Conservation (phyloP, 2,888 invertebrate genomes). For the Acanthosepion lycidas region DNA sequence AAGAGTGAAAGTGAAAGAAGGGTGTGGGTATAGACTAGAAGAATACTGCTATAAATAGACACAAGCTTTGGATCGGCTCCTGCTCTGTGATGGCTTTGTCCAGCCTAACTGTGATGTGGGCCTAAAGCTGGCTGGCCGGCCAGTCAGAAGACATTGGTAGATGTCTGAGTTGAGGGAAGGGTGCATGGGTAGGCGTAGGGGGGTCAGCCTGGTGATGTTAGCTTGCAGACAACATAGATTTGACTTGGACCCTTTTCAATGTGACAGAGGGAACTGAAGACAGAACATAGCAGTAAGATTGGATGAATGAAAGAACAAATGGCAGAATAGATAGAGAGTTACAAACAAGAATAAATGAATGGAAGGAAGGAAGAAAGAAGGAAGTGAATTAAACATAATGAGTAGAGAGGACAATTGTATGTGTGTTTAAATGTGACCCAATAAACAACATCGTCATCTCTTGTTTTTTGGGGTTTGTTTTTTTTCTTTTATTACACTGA, state of each 20-base stretch:
- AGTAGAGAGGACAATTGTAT: background rate
- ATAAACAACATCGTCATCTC: background rate
- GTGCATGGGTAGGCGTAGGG: background rate
- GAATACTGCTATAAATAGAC: constrained; percentile 33
- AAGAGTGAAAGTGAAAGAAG: constrained; percentile 12
- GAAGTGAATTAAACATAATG: background rate
- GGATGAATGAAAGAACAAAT: background rate
- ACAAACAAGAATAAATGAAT: background rate
- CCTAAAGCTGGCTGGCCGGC: constrained; percentile 33
- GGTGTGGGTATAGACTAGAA: background rate
- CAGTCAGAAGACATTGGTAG: constrained; percentile 33
- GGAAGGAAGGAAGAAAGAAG: background rate
- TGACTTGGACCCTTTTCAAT: constrained; percentile 22
- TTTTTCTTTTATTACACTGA: background rate
- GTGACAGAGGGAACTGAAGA: constrained; percentile 24
- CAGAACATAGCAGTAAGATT: background rate
- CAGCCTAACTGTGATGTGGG: constrained; percentile 21
- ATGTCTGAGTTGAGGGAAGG: background rate
- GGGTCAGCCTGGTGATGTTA: constrained; percentile 33
- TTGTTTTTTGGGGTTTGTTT: background rate
- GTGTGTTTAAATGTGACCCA: background rate
- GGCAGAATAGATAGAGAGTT: background rate
- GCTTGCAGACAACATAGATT: constrained; percentile 33
- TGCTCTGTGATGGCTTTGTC: constrained; percentile 33
- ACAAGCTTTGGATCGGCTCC: constrained; percentile 33